These are phyloP conservation scores for Lytechinus pictus DNA, from an alignment of 35 echinoderm and acorn worm species.

Conservation along the genomic window DNA sequence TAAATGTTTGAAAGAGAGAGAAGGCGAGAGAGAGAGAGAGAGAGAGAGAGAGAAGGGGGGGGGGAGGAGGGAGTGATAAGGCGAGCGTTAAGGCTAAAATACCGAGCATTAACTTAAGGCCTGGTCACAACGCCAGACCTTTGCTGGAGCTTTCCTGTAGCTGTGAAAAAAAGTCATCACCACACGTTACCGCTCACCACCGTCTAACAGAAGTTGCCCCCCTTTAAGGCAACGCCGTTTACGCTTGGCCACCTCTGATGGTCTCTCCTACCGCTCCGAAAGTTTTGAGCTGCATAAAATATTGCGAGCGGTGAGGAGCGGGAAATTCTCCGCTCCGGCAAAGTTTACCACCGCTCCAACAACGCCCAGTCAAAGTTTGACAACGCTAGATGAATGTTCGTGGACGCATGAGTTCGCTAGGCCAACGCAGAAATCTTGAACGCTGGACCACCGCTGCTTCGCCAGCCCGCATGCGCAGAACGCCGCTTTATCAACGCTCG, in stretches of 20 bases:
- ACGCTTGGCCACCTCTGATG: constrained; percentile 31
- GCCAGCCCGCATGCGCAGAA: background rate
- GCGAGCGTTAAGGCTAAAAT: too few relatives aligned
- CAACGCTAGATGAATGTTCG: background rate
- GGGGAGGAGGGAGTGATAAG: background rate
- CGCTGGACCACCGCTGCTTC: constrained; percentile 39
- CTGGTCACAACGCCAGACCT: too few relatives aligned
- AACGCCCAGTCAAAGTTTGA: constrained; percentile 37
- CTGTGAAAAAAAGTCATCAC: too few relatives aligned
- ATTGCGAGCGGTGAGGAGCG: constrained; percentile 32
- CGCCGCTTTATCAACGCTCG: too few relatives aligned
- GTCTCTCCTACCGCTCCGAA: constrained; percentile 41
- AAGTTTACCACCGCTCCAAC: constrained; percentile 36
- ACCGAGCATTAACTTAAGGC: too few relatives aligned
- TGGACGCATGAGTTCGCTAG: too few relatives aligned
- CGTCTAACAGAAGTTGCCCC: constrained; percentile 31
- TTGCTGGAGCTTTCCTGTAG: too few relatives aligned
- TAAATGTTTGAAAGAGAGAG: too few relatives aligned
- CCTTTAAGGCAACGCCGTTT: background rate
- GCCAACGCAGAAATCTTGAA: background rate
- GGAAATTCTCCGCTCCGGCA: constrained; percentile 32
- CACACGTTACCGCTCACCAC: background rate
- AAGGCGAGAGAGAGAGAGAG: too few relatives aligned
- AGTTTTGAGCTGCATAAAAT: constrained; percentile 37
- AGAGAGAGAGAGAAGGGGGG: too few relatives aligned